Evolutionary conservation across 1,140 invertebrate species (phyloP), one percentile per base, ranked within the genome.

Genomic region (Macrosteles quadrilineatus): DNA sequence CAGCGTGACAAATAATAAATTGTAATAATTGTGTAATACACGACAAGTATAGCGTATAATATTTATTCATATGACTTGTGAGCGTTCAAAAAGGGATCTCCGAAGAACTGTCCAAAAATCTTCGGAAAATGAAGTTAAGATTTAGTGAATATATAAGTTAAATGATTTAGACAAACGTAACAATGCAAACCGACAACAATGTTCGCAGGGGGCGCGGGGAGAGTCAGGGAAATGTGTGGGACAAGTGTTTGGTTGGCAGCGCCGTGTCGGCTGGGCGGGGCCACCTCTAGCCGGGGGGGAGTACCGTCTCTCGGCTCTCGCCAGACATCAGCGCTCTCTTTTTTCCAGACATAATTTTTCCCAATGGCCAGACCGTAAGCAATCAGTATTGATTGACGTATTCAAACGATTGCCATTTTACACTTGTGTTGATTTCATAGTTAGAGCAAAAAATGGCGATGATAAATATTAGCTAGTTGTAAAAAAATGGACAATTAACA

Each of bases 201-300:
- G 47, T 50, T 21, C 14, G n/a, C 47, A 21, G 3, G 47, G 14
- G 14, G 47, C 14, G 21, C 14, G 14, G 47, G 47, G 47, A 50
- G 21, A 19, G n/a, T 6, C 4, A 4, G 47, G 32, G 32, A 36
- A 36, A 36, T n/a, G 32, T 14, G 32, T 36, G 32, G 32, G 32
- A 36, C 32, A 36, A 9, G 14, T n/a, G 14, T 3, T 9, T 19
- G n/a, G 47, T 50, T 50, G 47, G 47, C 47, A 50, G 47, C 47
- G 3, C 47, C n/a, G 47, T n/a, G 47, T 21, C 47, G 47, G 47
- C 21, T 50, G 47, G 47, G 47, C 47, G 47, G 47, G 47, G 47
- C 47, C 47, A 50, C 47, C n/a, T 50, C 4, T 50, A 17, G 47
- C 14, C 47, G 47, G n/a, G n/a, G 47, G 47, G 47, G 47, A 50